Evolutionary conservation across 92 coral and sea anemone species (phyloP), one percentile per base, ranked within the genome.

Genomic region (Scolanthus callimorphus): DNA sequence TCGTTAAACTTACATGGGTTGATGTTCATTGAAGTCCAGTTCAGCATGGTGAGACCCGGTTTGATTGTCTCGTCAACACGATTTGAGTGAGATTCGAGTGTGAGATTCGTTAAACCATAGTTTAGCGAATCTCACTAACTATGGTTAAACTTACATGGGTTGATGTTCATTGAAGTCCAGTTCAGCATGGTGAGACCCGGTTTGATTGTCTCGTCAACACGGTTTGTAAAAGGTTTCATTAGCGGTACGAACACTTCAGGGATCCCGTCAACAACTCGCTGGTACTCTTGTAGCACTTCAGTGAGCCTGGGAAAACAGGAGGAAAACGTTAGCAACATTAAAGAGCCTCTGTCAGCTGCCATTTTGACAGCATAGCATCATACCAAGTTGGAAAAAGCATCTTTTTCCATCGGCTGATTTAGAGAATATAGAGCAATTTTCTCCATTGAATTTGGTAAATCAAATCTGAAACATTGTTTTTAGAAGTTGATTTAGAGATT

Each of bases 101-200:
- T n/a, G n/a, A n/a, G n/a, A n/a, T n/a, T n/a, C n/a, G n/a, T n/a
- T n/a, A n/a, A n/a, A n/a, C n/a, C n/a, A n/a, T n/a, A n/a, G n/a
- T n/a, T n/a, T n/a, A n/a, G n/a, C n/a, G n/a, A n/a, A n/a, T n/a
- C n/a, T n/a, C n/a, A n/a, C n/a, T n/a, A n/a, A n/a, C n/a, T n/a
- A n/a, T n/a, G n/a, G n/a, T n/a, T n/a, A 34, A 6, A 76, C 98
- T 84, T 54, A 92, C 98, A 92, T 1, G 86, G 70, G 19, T 76
- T 55, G 9, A 88, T 82, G 60, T 92, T 92, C 49, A 92, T 29
- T 0, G 98, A 92, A 0, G 98, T 92, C 98, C 98, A 92, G 70
- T 85, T 88, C 24, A 92, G 71, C 96, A 92, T 88, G 22, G 96
- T 81, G 46, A 92, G 72, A 17, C 98, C 98, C 41, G 98, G 98